These are phyloP conservation scores for Polymixis lichenea DNA, from an alignment of 2,888 invertebrate genomes.

Conservation along the genomic window DNA sequence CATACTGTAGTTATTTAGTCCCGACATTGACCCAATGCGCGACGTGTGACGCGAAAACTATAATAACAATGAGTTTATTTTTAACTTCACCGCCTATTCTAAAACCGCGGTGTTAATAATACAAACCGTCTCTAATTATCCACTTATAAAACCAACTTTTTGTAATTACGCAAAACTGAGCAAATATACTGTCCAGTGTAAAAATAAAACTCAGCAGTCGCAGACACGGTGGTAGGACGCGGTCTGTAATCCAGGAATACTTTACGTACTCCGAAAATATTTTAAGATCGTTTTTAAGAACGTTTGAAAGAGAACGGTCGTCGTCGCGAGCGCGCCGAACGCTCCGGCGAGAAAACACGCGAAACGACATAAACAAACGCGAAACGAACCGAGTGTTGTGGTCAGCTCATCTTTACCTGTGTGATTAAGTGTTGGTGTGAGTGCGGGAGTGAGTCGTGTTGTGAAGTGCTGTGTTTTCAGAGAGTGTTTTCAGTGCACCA, in stretches of 20 bases:
- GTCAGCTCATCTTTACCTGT: conserved; percentile 19
- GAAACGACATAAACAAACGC: conserved; percentile 57
- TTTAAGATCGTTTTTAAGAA: conserved; percentile 60
- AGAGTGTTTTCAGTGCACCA: conserved; percentile 57
- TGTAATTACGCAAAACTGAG: conserved; percentile 72
- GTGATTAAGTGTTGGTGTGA: conserved; percentile 10
- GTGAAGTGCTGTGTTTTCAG: conserved; percentile 26
- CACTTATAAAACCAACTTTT: conserved; percentile 49
- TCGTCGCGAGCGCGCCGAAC: conserved; percentile 43
- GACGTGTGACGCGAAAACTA: conserved; percentile 38
- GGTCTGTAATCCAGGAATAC: conserved; percentile 69
- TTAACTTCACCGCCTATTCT: conserved; percentile 27
- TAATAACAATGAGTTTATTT: conserved; percentile 48
- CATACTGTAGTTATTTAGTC: conserved; percentile 42
- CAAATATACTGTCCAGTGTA: conserved; percentile 70
- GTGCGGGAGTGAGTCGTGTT: conserved; percentile 18
- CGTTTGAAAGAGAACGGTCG: conserved; percentile 62
- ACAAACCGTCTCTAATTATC: conserved; percentile 53
- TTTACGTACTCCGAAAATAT: conserved; percentile 73
- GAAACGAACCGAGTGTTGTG: conserved; percentile 21
- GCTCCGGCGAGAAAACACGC: conserved; percentile 53
- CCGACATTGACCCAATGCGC: conserved; percentile 60
- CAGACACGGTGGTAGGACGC: conserved; percentile 68
- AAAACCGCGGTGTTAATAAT: conserved; percentile 35
- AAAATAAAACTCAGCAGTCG: conserved; percentile 75